Evolutionary conservation across 2,113 vertebrate species (phyloP).

Genomic region (Poicephalus gulielmi): DNA sequence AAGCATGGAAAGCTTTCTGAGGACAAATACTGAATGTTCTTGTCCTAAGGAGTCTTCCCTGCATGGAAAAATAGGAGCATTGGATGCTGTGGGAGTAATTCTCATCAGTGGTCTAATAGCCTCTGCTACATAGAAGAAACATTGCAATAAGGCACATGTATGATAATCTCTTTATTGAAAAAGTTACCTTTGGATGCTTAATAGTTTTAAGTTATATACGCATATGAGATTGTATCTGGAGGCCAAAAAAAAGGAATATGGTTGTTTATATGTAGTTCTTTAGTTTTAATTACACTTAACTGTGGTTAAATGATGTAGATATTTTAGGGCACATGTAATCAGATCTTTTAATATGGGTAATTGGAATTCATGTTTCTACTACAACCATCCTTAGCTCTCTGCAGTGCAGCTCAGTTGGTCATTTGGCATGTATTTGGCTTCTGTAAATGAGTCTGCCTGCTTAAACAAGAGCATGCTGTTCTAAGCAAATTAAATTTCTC

Average conservation of each 20-base stretch:
- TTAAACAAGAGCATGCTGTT: slow-evolving; percentile 18
- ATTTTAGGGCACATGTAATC: neutral
- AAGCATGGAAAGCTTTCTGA: neutral
- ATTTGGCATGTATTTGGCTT: neutral
- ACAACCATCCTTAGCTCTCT: neutral
- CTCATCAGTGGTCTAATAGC: neutral
- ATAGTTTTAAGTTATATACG: neutral
- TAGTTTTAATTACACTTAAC: neutral
- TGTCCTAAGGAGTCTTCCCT: neutral
- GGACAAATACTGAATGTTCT: neutral
- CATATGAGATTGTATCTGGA: neutral
- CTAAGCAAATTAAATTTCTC: slow-evolving; percentile 22
- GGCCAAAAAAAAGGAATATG: neutral
- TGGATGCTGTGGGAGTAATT: neutral
- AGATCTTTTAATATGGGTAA: slow-evolving; percentile 5
- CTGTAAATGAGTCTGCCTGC: slow-evolving; percentile 21
- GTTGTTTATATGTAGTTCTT: neutral
- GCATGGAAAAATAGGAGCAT: neutral
- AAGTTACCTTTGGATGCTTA: neutral
- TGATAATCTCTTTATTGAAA: neutral
- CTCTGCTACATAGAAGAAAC: neutral
- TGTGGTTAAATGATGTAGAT: neutral
- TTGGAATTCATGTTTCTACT: slow-evolving; percentile 18
- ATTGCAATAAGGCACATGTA: neutral
- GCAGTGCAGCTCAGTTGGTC: neutral